These are phyloP conservation scores for Pipistrellus kuhlii DNA, from an alignment of 2,797 vertebrate genomes.

Conservation along the genomic window DNA sequence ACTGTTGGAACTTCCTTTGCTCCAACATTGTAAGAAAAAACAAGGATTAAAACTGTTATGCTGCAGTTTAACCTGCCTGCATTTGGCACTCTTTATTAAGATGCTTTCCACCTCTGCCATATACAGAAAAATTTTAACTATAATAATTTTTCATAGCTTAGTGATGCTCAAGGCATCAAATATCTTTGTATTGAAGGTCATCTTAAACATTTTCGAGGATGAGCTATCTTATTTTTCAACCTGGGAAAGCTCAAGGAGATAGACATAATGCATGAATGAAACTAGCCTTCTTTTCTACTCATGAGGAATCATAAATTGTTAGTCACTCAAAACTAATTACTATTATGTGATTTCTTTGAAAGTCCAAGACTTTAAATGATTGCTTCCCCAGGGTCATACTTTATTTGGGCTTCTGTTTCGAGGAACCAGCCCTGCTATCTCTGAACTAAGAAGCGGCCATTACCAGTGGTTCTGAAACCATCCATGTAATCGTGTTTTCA, in stretches of 20 bases:
- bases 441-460: background rate
- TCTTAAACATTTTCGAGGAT: conserved; percentile 10
- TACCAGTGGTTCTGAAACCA: background rate
- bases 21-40: background rate
- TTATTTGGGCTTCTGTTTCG: background rate
- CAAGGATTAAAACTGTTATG: background rate
- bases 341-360: background rate
- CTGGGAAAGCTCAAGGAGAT: background rate
- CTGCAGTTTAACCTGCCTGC: background rate
- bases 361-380: background rate
- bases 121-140: background rate
- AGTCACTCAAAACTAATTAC: conserved; percentile 3
- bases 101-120: background rate
- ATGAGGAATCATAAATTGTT: background rate
- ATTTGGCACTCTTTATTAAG: background rate
- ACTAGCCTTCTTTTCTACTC: background rate
- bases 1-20: background rate
- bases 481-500: background rate
- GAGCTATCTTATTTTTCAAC: background rate
- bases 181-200: conserved; percentile 9
- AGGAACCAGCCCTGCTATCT: too few relatives aligned
- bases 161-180: background rate
- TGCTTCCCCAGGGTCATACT: background rate
- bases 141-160: conserved; percentile 39
- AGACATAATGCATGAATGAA: conserved; percentile 2